Conservation (phyloP, 2,888 invertebrate genomes). For the Agrochola lota region DNA sequence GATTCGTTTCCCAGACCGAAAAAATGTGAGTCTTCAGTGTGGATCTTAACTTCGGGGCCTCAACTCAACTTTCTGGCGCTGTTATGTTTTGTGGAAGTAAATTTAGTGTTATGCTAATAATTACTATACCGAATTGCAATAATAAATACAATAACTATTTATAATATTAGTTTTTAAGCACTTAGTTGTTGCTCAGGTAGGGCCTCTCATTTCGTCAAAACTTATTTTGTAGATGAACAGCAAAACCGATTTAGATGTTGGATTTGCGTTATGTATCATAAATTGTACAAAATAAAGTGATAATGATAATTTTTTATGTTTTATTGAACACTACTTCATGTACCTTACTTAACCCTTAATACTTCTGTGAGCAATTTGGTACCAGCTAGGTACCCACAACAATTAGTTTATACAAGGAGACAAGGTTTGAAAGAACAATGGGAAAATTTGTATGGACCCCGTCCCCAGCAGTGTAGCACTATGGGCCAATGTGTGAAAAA, state of each 20-base stretch:
- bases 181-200: conserved; percentile 22
- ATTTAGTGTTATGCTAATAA: conserved; percentile 13
- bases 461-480: no score
- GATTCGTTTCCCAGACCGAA: neutral
- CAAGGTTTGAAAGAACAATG: no score
- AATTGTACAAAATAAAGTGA: conserved; percentile 66
- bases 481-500: no score
- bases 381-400: neutral
- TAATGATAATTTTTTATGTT: conserved; percentile 30
- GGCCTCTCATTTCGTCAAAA: conserved; percentile 18
- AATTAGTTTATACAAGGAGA: neutral
- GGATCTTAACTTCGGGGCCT: neutral
- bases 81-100: conserved; percentile 14
- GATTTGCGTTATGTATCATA: conserved; percentile 42
- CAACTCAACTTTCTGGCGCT: neutral
- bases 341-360: neutral
- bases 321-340: conserved; percentile 25
- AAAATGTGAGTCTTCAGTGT: neutral
- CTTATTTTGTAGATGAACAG: conserved; percentile 34
- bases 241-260: conserved; percentile 26
- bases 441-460: no score
- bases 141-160: conserved; percentile 53
- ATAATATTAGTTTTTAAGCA: conserved; percentile 38
- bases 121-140: conserved; percentile 43
- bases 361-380: neutral